Base-by-base conservation (phyloP, 2,113 vertebrate species). In the Scophthalmus maximus region DNA sequence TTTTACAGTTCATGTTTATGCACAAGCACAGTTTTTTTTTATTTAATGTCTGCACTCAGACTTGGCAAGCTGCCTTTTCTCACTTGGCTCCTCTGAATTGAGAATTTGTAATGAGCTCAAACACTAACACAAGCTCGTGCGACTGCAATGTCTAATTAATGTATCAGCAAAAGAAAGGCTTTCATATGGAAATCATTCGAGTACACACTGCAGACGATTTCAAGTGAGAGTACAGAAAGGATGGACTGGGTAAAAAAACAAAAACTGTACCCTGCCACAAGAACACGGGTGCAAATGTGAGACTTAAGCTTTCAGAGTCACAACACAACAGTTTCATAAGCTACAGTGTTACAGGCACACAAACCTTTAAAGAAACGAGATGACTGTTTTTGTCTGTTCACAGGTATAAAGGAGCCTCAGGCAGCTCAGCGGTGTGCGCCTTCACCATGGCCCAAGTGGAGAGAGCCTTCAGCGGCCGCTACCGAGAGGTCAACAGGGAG, bases 401-500 rank as follows among this genome's bases (percentile, higher is more conserved):
- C 88, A 99, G 97, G 98, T 96, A 96, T 76, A 93, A 95, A 82
- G 96, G 96, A 0, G 94, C 95, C 0, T 91, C 93, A 0, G 95
- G 96, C 64, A 95, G 96, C 76, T 97, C 98, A 0, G 98, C 98
- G 0, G 92, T 99, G 26, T 99, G 98, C 0, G 94, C 96, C 32
- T 99, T 98, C 90, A 92, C 94, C 82, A 96, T 99, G 96, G 88
- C 25, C 0, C 95, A 96, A 0, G 96, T 99, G 83, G 95, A 96
- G 80, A 89, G 58, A 0, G 96, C 95, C 59, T 99, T 99, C 62
- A 73, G 69, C 0, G 96, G 98, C 22, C 95, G 96, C 59, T 99
- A 98, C 89, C 93, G 96, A 65, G 96, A 98, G 76, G 95, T 99
- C 83, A 99, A 98, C 92, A 93, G 98, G 0, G 97, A 98, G 85